These are phyloP conservation scores for Drosophila niveifrons DNA, from an alignment of 2,888 invertebrate genomes.

Conservation along the genomic window DNA sequence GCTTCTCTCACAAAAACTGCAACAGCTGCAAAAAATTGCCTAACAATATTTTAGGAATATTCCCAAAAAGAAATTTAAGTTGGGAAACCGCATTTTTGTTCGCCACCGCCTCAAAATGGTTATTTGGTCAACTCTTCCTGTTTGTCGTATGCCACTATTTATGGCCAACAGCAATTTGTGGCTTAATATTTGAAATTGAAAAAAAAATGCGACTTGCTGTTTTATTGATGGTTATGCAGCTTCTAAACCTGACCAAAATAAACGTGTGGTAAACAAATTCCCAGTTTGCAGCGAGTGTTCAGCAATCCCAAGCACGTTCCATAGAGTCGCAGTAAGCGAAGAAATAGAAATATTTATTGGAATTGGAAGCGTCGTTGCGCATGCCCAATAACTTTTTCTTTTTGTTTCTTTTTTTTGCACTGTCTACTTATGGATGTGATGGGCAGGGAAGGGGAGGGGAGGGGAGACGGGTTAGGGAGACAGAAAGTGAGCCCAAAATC, in stretches of 20 bases:
- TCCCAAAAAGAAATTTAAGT: not conserved
- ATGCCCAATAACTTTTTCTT: constrained; percentile 62
- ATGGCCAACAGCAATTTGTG: constrained; percentile 9
- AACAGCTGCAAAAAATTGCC: no score
- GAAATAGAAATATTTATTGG: constrained; percentile 30
- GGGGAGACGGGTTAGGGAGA: no score
- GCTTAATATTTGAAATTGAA: constrained; percentile 17
- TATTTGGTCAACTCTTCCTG: constrained; percentile 18
- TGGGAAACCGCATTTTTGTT: not conserved
- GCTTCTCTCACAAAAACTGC: not conserved
- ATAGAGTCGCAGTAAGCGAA: constrained; percentile 13
- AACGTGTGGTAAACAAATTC: constrained; percentile 9
- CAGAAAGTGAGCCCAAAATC: constrained; percentile 33
- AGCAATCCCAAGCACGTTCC: constrained; percentile 55
- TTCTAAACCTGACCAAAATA: constrained; percentile 12
- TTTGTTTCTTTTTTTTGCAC: not conserved
- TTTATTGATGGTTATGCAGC: constrained; percentile 3
- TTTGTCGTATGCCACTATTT: constrained; percentile 4
- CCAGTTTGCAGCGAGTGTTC: constrained; percentile 19
- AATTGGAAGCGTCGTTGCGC: constrained; percentile 52
- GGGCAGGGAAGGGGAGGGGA: not conserved
- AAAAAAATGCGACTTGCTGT: constrained; percentile 27
- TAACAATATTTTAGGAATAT: not conserved
- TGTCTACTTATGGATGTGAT: not conserved
- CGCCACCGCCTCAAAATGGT: not conserved